Base-by-base conservation (phyloP, 2,797 vertebrate species). In the Glyptemys insculpta region DNA sequence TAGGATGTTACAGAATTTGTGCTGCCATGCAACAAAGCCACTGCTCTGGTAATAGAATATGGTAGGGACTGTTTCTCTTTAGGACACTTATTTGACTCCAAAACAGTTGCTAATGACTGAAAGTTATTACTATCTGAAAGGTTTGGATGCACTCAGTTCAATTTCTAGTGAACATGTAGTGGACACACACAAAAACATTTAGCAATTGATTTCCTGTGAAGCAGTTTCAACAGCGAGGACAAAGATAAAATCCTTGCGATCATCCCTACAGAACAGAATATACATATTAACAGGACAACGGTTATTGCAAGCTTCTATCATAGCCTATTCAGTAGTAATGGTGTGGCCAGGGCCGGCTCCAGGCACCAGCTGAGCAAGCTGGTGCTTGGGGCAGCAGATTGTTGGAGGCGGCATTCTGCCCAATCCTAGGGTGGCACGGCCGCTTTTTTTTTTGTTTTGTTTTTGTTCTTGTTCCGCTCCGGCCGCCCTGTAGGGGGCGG, bases 301-400 rank as follows among this genome's bases (percentile, higher is more conserved):
- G 15, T 57, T 57, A 29, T 18, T 68, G 34, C 31, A 65, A 65
- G 62, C 31, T 19, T 68, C 62, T 19, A 82, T 49, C 90, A 89
- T 56, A 97, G 83, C 85, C 86, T 74, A 23, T 83, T 93, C 92
- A 94, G 93, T 86, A 96, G 92, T 47, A 85, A 52, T 93, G 65
- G 95, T 90, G 96, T 90, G 96, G 95, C 34, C n/a, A n/a, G n/a
- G n/a, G n/a, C n/a, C n/a, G n/a, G n/a, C n/a, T n/a, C n/a, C n/a
- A n/a, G n/a, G n/a, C n/a, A n/a, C n/a, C n/a, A n/a, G n/a, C n/a
- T n/a, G n/a, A n/a, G n/a, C n/a, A n/a, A n/a, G n/a, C n/a, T n/a
- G n/a, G n/a, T n/a, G n/a, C n/a, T n/a, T n/a, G n/a, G n/a, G n/a
- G n/a, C n/a, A n/a, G n/a, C n/a, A n/a, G n/a, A n/a, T n/a, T n/a